Percentiles rank a stretch among this genome's conserved stretches.
phyloP scores from a whole-genome alignment of 2,113 vertebrate species.

The Odontesthes bonariensis region DNA sequence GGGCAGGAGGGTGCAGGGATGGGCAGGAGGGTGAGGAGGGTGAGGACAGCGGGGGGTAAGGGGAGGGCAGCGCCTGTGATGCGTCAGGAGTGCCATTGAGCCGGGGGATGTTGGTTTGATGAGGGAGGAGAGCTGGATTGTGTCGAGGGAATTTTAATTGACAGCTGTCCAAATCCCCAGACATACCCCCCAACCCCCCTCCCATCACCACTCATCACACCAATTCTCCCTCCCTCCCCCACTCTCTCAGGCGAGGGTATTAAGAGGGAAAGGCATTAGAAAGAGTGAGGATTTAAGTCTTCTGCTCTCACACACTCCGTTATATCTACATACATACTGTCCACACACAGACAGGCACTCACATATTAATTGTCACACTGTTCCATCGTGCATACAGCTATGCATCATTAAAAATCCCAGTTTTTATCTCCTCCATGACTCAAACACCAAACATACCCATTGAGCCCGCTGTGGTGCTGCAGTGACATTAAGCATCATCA shows the following conservation, averaged over 20 bases:
- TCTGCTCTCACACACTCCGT: not conserved
- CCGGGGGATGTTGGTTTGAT: conserved; percentile 18
- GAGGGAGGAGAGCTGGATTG: conserved; percentile 49
- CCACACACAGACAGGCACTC: not conserved
- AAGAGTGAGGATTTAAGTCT: conserved; percentile 65
- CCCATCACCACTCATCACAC: conserved; percentile 6
- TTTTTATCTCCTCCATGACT: no score
- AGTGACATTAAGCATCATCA: no score
- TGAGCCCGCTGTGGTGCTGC: no score
- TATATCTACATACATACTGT: not conserved
- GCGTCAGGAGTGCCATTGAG: conserved; percentile 46
- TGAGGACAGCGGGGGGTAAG: not conserved
- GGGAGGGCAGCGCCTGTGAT: not conserved
- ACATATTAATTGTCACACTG: no score
- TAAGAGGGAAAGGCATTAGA: conserved; percentile 70
- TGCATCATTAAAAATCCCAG: no score
- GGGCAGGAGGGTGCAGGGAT: no score
- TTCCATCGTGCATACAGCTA: no score
- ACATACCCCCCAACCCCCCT: conserved; percentile 47
- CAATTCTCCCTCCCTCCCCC: conserved; percentile 18
- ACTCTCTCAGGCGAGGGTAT: conserved; percentile 66
- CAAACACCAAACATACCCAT: no score
- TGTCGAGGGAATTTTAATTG: conserved; percentile 79
- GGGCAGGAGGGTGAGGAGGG: no score
- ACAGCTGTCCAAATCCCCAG: conserved; percentile 79